phyloP scores from a whole-genome alignment of 2,113 vertebrate genomes.

The Philantomba maxwellii region DNA sequence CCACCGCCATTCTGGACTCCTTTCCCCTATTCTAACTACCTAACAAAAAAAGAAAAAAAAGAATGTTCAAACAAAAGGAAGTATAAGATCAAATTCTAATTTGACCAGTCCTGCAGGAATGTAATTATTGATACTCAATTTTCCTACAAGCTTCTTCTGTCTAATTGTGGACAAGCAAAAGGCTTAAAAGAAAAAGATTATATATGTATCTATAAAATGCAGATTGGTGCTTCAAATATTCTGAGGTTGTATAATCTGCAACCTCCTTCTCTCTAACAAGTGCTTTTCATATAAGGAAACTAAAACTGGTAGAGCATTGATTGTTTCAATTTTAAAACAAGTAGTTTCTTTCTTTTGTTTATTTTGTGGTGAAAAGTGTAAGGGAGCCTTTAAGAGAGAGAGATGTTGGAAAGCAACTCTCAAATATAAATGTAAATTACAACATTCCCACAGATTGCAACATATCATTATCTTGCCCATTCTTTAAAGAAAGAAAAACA shows the following conservation, averaged over 20 bases:
- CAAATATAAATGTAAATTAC: constrained; percentile 69
- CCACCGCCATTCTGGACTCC: no score
- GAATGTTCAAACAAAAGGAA: neutral
- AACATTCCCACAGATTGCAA: constrained; percentile 59
- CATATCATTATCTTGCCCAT: constrained; percentile 60
- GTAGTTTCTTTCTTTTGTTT: constrained; percentile 47
- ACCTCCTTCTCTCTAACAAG: neutral
- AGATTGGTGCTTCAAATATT: constrained; percentile 25
- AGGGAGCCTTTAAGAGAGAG: constrained; percentile 50
- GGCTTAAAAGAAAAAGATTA: constrained; percentile 17
- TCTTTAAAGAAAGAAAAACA: constrained; percentile 66
- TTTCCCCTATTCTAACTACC: no score
- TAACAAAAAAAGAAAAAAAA: neutral
- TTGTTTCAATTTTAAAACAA: constrained; percentile 50
- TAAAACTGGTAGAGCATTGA: constrained; percentile 22
- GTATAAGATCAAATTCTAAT: neutral
- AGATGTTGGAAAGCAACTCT: constrained; percentile 51
- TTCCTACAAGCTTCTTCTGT: constrained; percentile 32
- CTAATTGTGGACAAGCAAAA: neutral
- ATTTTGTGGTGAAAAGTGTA: constrained; percentile 56
- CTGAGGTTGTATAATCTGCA: constrained; percentile 1
- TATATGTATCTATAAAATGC: constrained; percentile 29
- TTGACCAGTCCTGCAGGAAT: neutral
- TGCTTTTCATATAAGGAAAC: constrained; percentile 41
- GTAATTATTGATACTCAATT: constrained; percentile 50